phyloP scores from a whole-genome alignment of 2,888 invertebrate genomes.

The Cepaea hortensis region DNA sequence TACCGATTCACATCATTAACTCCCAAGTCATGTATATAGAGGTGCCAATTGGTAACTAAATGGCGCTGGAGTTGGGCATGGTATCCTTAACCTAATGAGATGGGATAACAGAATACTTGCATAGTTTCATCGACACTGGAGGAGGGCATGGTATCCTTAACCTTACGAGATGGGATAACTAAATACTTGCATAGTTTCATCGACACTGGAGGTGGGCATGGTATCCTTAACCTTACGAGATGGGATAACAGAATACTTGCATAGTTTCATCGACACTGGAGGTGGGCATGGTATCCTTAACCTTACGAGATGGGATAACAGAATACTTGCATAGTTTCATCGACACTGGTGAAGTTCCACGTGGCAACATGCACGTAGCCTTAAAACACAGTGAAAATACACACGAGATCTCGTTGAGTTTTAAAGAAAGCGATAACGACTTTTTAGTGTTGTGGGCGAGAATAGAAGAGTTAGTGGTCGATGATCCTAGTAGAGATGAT shows the following conservation, averaged over 20 bases:
- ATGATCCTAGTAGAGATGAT: background rate
- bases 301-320: too few species aligned
- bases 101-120: conserved; percentile 29
- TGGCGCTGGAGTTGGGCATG: conserved; percentile 41
- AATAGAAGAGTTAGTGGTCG: conserved; percentile 12
- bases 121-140: conserved; percentile 42
- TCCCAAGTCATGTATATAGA: conserved; percentile 47
- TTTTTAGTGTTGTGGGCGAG: conserved; percentile 12
- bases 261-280: too few species aligned
- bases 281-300: too few species aligned
- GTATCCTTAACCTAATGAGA: conserved; percentile 28
- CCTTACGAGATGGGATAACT: too few species aligned
- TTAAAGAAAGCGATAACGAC: conserved; percentile 16
- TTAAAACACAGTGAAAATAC: conserved; percentile 36
- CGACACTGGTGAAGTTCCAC: conserved; percentile 33
- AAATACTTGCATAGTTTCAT: too few species aligned
- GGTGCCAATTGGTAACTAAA: background rate
- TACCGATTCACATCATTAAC: conserved; percentile 30
- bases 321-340: too few species aligned
- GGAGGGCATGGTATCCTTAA: too few species aligned
- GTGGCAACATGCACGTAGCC: too few species aligned
- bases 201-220: too few species aligned
- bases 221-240: too few species aligned
- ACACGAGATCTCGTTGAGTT: conserved; percentile 36
- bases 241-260: too few species aligned